phyloP scores from a whole-genome alignment of 2,888 invertebrate genomes.

The Himalopsyche anomala region DNA sequence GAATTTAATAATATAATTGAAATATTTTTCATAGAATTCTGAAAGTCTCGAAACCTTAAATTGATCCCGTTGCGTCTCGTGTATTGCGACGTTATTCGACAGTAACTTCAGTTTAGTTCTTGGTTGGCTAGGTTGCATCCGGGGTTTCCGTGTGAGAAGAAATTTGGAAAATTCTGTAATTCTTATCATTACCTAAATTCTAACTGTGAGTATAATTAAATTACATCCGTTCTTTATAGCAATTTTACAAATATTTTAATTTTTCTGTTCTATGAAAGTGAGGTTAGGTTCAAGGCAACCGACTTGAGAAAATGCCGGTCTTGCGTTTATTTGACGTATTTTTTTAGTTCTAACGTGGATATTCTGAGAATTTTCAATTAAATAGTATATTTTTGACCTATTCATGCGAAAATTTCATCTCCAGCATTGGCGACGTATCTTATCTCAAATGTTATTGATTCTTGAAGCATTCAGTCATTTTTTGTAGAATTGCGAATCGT shows the following conservation, averaged over 20 bases:
- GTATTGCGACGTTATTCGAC: neutral
- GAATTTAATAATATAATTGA: too few relatives aligned
- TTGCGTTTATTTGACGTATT: neutral
- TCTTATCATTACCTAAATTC: slow-evolving; percentile 27
- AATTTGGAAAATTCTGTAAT: slow-evolving; percentile 13
- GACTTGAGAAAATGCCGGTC: neutral
- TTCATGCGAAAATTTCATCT: neutral
- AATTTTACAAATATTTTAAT: neutral
- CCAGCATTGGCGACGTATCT: neutral
- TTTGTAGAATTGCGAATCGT: neutral
- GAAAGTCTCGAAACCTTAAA: slow-evolving; percentile 8
- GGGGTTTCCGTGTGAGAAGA: slow-evolving; percentile 20
- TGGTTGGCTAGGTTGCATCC: neutral
- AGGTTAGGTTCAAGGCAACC: neutral
- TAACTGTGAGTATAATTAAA: neutral
- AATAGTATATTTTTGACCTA: neutral
- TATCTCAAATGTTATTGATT: neutral
- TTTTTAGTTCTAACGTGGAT: neutral
- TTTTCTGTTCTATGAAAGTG: neutral
- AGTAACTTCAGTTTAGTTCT: slow-evolving; percentile 17
- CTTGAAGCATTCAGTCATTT: neutral
- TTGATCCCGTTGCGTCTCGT: neutral
- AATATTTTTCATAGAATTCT: neutral
- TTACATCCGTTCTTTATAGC: neutral
- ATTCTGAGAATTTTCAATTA: neutral